A percentile compares a stretch with the other conserved stretches of the same genome.
Conservation (phyloP, 2,888 invertebrate species). For the Polyommatus icarus region DNA sequence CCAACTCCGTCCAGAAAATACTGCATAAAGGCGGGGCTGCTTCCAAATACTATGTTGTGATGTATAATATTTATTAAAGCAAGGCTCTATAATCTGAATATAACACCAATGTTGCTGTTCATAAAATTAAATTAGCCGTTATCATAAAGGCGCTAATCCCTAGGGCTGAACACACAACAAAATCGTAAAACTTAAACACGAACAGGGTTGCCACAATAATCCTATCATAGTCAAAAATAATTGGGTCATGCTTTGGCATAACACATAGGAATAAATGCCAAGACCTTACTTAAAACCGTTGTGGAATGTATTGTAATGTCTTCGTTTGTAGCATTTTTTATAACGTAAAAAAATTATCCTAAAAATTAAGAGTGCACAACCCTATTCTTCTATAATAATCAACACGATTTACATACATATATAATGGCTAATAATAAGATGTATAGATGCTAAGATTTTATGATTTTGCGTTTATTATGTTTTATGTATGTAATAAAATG, state of each 20-base stretch:
- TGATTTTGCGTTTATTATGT: conserved; percentile 26
- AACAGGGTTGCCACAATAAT: not conserved
- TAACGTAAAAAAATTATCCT: no score
- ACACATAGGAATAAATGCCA: not conserved
- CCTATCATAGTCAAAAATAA: not conserved
- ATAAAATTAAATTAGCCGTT: not conserved
- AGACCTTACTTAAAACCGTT: no score
- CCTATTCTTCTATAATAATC: no score
- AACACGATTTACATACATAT: not conserved
- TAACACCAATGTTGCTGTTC: not conserved
- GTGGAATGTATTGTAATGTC: no score
- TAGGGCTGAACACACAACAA: not conserved
- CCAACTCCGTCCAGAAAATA: no score
- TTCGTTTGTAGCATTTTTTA: no score
- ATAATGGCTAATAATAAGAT: not conserved
- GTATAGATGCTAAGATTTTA: conserved; percentile 13
- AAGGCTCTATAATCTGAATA: not conserved
- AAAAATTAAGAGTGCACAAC: no score
- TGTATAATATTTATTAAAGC: not conserved
- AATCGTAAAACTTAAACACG: conserved; percentile 11
- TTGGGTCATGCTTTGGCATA: not conserved
- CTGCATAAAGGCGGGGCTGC: no score
- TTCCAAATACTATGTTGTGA: no score
- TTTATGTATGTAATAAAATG: conserved; percentile 10
- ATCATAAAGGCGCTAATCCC: not conserved